Base-by-base conservation (phyloP, 2,113 vertebrate genomes). In the Tricholaema leucomelas region DNA sequence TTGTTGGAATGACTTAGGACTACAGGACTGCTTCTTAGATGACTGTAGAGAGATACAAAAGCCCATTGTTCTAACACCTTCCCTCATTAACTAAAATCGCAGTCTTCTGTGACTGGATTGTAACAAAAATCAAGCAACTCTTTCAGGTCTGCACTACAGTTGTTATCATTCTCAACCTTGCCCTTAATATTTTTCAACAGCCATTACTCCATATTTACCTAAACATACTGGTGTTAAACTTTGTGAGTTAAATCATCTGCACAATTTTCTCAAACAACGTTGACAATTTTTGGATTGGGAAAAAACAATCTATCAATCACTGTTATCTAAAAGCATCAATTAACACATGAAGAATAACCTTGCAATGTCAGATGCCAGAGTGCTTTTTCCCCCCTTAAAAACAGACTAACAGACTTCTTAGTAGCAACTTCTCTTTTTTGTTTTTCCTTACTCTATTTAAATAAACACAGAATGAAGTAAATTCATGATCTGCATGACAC, bases 301-400 rank as follows among this genome's bases (percentile, higher is more conserved):
- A 96, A 79, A 66, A 93, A 93, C 79, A 90, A 90, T 71, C 58
- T 86, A 42, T 79, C 70, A 71, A 72, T 91, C 93, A 91, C 63
- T 95, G 80, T 85, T 90, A 89, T 83, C 80, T 91, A 90, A 95
- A 96, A 95, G 72, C 81, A 93, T 81, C 70, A 96, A 79, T 94
- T 95, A 94, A 91, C 78, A 59, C 65, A 81, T 81, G 23, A 94
- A 95, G 25, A 97, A 81, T 38, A 92, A 81, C 23, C 59, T 4
- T 87, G 40, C 21, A 27, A 82, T 59, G 87, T 95, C 69, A 88
- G 74, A 70, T 59, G 63, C 18, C 76, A 71, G 38, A 52, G 17
- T 27, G 46, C 24, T 25, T 56, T 75, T 85, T 65, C 35, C 20
- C 63, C 58, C 64, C 74, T 50, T 60, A 36, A 87, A 91, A 71